Evolutionary conservation across 2,888 invertebrate species (phyloP).

Genomic region (Orchesellides sinensis): DNA sequence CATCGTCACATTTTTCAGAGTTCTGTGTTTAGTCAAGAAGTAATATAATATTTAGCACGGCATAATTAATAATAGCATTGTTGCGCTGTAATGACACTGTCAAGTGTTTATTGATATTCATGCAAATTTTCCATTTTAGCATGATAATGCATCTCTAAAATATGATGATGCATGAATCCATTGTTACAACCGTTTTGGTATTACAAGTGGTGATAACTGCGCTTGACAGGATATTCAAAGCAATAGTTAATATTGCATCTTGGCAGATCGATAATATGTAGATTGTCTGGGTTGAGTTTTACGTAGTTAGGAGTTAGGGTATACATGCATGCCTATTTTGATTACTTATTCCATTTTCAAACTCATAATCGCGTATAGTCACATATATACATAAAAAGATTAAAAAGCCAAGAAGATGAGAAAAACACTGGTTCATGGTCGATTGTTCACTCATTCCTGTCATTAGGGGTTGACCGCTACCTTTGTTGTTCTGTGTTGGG

Average conservation of each 20-base stretch:
- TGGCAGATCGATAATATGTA: not conserved
- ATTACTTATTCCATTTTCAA: conserved; percentile 29
- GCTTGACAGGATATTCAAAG: not conserved
- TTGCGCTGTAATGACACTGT: conserved; percentile 40
- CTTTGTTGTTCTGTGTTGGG: conserved; percentile 20
- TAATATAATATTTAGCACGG: conserved; percentile 42
- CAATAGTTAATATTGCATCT: not conserved
- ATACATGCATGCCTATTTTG: not conserved
- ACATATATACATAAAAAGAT: conserved; percentile 28
- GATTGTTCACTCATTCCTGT: conserved; percentile 57
- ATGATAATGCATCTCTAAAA: conserved; percentile 20
- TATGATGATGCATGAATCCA: conserved; percentile 1
- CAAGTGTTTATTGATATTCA: conserved; percentile 50
- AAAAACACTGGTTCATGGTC: conserved; percentile 59
- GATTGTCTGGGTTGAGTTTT: not conserved
- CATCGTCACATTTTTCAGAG: conserved; percentile 19
- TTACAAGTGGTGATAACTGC: not conserved
- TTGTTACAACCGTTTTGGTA: not conserved
- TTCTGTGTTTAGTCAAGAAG: conserved; percentile 8
- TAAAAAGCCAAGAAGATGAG: conserved; percentile 16
- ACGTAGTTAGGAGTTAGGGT: not conserved
- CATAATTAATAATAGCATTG: conserved; percentile 61
- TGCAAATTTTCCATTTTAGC: conserved; percentile 39
- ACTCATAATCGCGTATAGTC: conserved; percentile 9
- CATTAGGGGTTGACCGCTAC: conserved; percentile 58